Evolutionary conservation across 2,797 vertebrate species (phyloP), one percentile per base, ranked within the genome.

Genomic region (Serranus cabrilla): DNA sequence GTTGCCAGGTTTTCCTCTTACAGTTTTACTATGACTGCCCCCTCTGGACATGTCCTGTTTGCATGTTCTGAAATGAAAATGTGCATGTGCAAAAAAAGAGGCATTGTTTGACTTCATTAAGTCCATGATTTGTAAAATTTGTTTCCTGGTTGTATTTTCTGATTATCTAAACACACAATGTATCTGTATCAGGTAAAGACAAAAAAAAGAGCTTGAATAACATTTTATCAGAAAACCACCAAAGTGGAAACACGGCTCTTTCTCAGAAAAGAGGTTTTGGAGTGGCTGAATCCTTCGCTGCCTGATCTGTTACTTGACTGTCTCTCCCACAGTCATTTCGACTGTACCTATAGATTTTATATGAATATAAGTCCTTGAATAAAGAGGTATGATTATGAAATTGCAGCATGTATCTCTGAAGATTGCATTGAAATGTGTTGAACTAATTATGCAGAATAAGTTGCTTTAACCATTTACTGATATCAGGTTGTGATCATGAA

Each of bases 271-370:
- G 62, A 88, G 74, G 64, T 88, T 91, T 86, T 94, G 75, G 80
- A 81, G 93, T 93, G 95, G 91, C 93, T 92, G 91, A 94, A 87
- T 94, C 91, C 94, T 95, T 95, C 91, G 94, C 94, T 95, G 95
- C 94, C 95, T 95, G 95, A 95, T 87, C 91, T 94, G 94, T 94
- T 94, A 95, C 95, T 93, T 94, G 95, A 94, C 95, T 96, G 95
- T 96, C 93, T 94, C 95, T 94, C 94, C 95, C 93, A 88, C 94
- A 92, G 90, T 97, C 95, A 96, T 95, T 96, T 97, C 91, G 95
- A 97, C 96, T 96, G 94, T 96, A 96, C 93, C 95, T 93, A 96
- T 95, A 94, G 93, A 94, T 98, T 98, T 99, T 98, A 97, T 98
- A 98, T 96, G 93, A 96, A 95, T 94, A 95, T 95, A 95, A 95